A percentile compares a stretch with the other conserved stretches of the same genome.
These are phyloP conservation scores for Polypterus bichir DNA, from an alignment of 2,113 vertebrate species.

Conservation along the genomic window DNA sequence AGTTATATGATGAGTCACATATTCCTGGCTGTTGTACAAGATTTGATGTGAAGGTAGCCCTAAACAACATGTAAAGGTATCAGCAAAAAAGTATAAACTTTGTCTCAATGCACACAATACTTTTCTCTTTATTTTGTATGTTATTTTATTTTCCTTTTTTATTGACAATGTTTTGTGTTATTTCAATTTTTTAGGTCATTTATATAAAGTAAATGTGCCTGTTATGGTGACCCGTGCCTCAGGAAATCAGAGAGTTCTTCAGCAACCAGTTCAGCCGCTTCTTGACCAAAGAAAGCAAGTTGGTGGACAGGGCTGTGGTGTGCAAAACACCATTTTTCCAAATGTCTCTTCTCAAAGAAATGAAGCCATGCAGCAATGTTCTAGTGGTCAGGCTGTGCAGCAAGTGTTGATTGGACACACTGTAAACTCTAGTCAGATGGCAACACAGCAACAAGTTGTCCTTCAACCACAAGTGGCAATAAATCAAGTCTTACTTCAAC, in stretches of 20 bases:
- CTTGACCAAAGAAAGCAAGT: slow-evolving; percentile 34
- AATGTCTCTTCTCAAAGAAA: slow-evolving; percentile 20
- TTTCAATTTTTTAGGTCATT: slow-evolving; percentile 54
- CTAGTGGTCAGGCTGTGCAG: slow-evolving; percentile 2
- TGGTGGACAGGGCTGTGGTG: slow-evolving; percentile 10
- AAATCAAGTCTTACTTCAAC: slow-evolving; percentile 4
- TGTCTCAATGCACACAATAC: no score
- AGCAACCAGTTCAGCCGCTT: slow-evolving; percentile 45
- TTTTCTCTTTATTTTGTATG: no score
- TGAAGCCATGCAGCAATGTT: slow-evolving; percentile 9
- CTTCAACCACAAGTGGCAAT: background rate
- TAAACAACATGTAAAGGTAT: no score
- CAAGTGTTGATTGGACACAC: slow-evolving; percentile 5
- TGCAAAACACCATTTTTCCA: slow-evolving; percentile 27
- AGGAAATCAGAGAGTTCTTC: slow-evolving; percentile 40
- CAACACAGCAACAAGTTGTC: slow-evolving; percentile 5
- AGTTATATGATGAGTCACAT: no score
- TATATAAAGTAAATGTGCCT: slow-evolving; percentile 86
- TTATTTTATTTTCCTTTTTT: background rate
- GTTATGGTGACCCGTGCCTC: slow-evolving; percentile 74
- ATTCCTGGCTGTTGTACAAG: no score
- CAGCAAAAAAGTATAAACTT: no score
- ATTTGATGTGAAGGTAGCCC: no score
- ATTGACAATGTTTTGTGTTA: background rate
- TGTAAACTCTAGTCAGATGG: background rate